phyloP scores from a whole-genome alignment of 2,113 vertebrate species.

The Leptobrachium leishanense region DNA sequence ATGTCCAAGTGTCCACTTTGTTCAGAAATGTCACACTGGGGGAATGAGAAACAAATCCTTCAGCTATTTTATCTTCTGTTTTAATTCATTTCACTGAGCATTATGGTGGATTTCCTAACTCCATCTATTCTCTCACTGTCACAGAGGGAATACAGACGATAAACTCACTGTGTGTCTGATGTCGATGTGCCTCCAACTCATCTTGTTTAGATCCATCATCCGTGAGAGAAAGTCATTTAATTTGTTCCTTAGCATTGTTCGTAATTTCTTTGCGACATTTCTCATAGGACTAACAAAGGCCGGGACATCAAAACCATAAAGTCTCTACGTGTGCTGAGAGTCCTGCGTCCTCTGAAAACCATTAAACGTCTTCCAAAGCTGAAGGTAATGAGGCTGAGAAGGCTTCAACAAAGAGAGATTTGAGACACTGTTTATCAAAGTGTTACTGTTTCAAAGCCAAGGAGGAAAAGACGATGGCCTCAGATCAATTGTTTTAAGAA shows the following conservation, averaged over 20 bases:
- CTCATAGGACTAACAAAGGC: constrained; percentile 89
- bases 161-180: constrained; percentile 18
- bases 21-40: background rate
- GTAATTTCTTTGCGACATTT: constrained; percentile 43
- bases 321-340: constrained; percentile 90
- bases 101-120: background rate
- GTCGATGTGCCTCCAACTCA: background rate
- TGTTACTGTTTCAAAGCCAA: constrained; percentile 16
- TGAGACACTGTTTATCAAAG: constrained; percentile 13
- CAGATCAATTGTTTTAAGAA: constrained; percentile 9
- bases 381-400: constrained; percentile 73
- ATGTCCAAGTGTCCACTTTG: constrained; percentile 1
- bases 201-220: constrained; percentile 7
- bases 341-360: constrained; percentile 93
- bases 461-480: background rate
- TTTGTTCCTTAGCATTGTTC: constrained; percentile 30
- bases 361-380: constrained; percentile 98
- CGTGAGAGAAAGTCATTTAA: constrained; percentile 12
- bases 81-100: constrained; percentile 8
- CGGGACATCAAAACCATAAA: constrained; percentile 98
- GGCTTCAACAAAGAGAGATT: background rate
- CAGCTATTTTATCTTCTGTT: background rate
- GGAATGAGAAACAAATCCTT: constrained; percentile 15
- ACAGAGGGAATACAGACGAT: background rate
- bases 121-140: background rate